Evolutionary conservation across 2,797 vertebrate genomes (phyloP).

Genomic region (Eupleurogrammus muticus): DNA sequence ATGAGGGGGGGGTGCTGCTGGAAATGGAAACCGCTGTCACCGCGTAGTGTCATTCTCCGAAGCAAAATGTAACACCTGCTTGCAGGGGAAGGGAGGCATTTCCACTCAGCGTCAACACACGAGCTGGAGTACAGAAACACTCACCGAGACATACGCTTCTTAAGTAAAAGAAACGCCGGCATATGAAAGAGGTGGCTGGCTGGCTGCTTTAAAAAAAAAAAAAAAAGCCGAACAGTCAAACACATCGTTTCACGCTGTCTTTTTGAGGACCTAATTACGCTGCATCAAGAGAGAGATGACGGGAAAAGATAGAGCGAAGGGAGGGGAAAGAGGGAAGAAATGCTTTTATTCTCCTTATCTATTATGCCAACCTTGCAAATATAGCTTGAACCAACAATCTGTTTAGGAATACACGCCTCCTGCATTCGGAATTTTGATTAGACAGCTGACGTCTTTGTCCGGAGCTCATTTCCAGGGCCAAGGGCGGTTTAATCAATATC

Average conservation of each 20-base stretch:
- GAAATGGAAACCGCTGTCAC: slow-evolving; percentile 46
- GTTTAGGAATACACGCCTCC: slow-evolving; percentile 8
- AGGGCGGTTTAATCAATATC: slow-evolving; percentile 70
- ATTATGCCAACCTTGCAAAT: slow-evolving; percentile 50
- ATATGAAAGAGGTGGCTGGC: slow-evolving; percentile 24
- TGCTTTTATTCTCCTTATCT: slow-evolving; percentile 40
- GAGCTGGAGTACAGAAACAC: background rate
- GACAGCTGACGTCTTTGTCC: slow-evolving; percentile 61
- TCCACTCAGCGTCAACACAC: slow-evolving; percentile 18
- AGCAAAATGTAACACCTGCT: slow-evolving; percentile 51
- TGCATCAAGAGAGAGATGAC: slow-evolving; percentile 27
- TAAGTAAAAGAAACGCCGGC: slow-evolving; percentile 29
- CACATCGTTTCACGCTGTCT: slow-evolving; percentile 43
- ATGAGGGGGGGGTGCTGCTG: background rate
- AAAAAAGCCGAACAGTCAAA: slow-evolving; percentile 46
- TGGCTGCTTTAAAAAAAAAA: slow-evolving; percentile 31
- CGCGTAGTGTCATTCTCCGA: slow-evolving; percentile 39
- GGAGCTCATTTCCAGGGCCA: slow-evolving; percentile 31
- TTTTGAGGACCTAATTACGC: slow-evolving; percentile 48
- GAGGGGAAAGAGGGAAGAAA: background rate
- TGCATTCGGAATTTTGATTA: slow-evolving; percentile 44
- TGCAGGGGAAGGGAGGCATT: slow-evolving; percentile 20
- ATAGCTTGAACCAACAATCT: slow-evolving; percentile 28
- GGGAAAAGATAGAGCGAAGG: background rate
- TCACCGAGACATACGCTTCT: background rate